Conservation (phyloP, 1,140 invertebrate species). For the Nasonia giraulti region DNA sequence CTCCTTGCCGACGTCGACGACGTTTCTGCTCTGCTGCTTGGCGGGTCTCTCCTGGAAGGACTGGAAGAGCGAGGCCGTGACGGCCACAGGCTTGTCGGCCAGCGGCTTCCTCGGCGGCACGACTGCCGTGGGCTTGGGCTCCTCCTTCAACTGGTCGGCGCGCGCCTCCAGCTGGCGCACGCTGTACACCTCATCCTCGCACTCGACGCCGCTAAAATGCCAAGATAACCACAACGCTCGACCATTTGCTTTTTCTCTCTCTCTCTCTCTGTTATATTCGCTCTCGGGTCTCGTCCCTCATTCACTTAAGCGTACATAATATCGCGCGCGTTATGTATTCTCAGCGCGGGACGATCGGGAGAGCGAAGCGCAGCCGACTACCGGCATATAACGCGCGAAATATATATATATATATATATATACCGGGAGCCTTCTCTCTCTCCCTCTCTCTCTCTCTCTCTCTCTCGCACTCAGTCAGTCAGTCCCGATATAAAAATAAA, state of each 20-base stretch:
- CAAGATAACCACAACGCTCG: slow-evolving; percentile 25
- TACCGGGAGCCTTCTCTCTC: background rate
- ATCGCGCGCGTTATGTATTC: no score
- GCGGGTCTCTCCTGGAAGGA: slow-evolving; percentile 26
- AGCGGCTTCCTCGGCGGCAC: slow-evolving; percentile 49
- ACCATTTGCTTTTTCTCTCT: background rate
- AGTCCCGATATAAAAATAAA: slow-evolving; percentile 47
- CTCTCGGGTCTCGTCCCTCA: background rate
- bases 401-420: background rate
- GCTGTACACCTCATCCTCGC: slow-evolving; percentile 89
- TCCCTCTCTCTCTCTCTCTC: background rate
- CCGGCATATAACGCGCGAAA: background rate
- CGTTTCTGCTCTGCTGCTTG: slow-evolving; percentile 26
- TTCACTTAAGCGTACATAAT: no score
- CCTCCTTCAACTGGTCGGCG: slow-evolving; percentile 48
- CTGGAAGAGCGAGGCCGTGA: slow-evolving; percentile 62
- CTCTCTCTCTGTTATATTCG: background rate
- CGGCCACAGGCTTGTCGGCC: slow-evolving; percentile 56
- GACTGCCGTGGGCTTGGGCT: slow-evolving; percentile 31
- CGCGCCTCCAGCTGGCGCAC: slow-evolving; percentile 78
- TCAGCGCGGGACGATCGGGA: background rate
- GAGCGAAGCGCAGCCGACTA: background rate
- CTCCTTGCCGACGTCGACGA: slow-evolving; percentile 46
- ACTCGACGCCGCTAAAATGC: slow-evolving; percentile 88
- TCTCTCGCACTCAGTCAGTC: background rate